Base-by-base conservation (phyloP, 1,140 invertebrate species). In the Scaptomyza pallida region DNA sequence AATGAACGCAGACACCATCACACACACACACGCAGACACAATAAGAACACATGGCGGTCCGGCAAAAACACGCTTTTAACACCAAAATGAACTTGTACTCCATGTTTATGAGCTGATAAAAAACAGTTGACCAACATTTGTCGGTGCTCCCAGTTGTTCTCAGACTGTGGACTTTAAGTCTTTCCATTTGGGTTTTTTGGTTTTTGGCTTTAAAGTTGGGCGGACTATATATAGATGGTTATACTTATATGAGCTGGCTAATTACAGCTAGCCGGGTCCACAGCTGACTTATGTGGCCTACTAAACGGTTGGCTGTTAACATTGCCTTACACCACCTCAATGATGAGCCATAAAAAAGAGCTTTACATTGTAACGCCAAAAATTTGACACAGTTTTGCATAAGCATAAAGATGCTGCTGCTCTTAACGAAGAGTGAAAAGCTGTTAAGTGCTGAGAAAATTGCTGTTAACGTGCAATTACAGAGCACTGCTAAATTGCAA, bases 21-120 rank as follows among this genome's bases (percentile, higher is more conserved):
- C 54, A 47, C 71, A 64, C 55, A 50, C 50, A 30, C 45, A 47
- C 40, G 52, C 41, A 19, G 6, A 6, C 17, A 26, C n/a, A 19
- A 13, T 35, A 15, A 47, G 15, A 48, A 56, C 68, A 71, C 68
- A 72, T 68, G 50, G 57, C 21, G 82, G 41, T 26, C 60, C 30
- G 60, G 61, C 48, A 64, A 74, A 51, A 74, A 86, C 81, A 86
- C 71, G 82, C 70, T 88, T 88, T 86, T 88, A 86, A 86, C 82
- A 78, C 82, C 70, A 19, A 86, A 86, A 88, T 86, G 82, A 86
- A 86, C 82, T 88, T 86, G 82, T 86, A 19, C 71, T 70, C 82
- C 82, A 78, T 86, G 78, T 86, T 86, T 88, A 86, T 88, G 82
- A 82, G 82, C 82, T 86, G 82, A 86, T 86, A 86, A 86, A 85